These are phyloP conservation scores for Manis crassicaudata DNA, from an alignment of 2,797 vertebrate species.

Conservation along the genomic window DNA sequence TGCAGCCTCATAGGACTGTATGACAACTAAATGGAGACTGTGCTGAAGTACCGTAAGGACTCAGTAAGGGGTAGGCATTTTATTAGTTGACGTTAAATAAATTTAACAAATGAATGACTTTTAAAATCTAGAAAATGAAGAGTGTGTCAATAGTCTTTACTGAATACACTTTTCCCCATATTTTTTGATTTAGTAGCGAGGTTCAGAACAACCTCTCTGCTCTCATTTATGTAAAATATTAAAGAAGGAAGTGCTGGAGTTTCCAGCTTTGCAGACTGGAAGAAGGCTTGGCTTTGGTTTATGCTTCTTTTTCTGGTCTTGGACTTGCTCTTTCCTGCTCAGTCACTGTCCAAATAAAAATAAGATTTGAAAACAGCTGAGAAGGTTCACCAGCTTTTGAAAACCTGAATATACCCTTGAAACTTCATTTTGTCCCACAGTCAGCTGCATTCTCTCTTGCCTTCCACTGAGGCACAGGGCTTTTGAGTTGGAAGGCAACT, in stretches of 20 bases:
- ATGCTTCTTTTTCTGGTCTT: not conserved
- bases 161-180: not conserved
- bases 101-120: not conserved
- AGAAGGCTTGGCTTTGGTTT: not conserved
- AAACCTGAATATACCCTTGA: slow-evolving; percentile 22
- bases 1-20: not conserved
- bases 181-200: not conserved
- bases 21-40: not conserved
- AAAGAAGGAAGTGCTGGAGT: not conserved
- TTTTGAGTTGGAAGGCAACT: slow-evolving; percentile 17
- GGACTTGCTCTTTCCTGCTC: not conserved
- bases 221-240: slow-evolving; percentile 4
- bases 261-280: not conserved
- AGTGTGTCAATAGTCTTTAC: not conserved
- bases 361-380: slow-evolving; percentile 17
- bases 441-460: not conserved
- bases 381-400: not conserved
- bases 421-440: slow-evolving; percentile 14
- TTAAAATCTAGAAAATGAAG: not conserved
- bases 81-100: not conserved
- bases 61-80: not conserved
- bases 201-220: not conserved
- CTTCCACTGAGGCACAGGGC: not conserved
- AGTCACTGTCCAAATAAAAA: not conserved
- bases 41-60: not conserved